Base-by-base conservation (phyloP, 1,140 invertebrate species). In the Drosophila simulans region DNA sequence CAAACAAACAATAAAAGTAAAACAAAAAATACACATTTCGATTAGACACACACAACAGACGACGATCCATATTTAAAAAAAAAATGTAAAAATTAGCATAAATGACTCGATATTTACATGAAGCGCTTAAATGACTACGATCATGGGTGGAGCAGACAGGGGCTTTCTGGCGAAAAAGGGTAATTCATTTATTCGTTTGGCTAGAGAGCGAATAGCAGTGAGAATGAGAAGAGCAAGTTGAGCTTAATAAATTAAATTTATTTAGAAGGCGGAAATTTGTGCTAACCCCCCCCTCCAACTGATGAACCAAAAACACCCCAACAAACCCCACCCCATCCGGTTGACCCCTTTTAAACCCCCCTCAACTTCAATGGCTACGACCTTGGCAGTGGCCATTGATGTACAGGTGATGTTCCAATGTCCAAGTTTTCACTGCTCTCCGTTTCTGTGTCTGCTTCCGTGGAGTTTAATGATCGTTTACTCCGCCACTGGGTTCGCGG, bases 101-200 rank as follows among this genome's bases (percentile, higher is more conserved):
- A 88, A 88, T 88, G 83, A 88, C 83, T 88, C 80, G 83, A 88
- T 88, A 88, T 88, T 84, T 88, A 88, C 83, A 89, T 80, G 57
- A 84, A 89, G 83, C 83, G 76, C 84, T 83, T 88, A 89, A 57
- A 35, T 80, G 83, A 89, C 84, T 88, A 89, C 68, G 60, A 51
- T 60, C 37, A 48, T 35, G 43, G 49, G 39, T 8, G 54, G 51
- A 15, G 51, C 11, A 13, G 45, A n/a, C n/a, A 51, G 35, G 63
- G 43, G 17, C 4, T 10, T 4, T n/a, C 15, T 49, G 15, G 27
- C 27, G 27, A 31, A 31, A 31, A 31, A 8, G 27, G 27, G 27
- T 31, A 31, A 31, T 31, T 31, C 8, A 8, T 31, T 7, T 8
- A 31, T 31, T 31, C 7, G 7, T 31, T 31, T 31, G 27, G 27